Evolutionary conservation across 2,797 vertebrate genomes (phyloP).

Genomic region (Gymnopithys bicolor): DNA sequence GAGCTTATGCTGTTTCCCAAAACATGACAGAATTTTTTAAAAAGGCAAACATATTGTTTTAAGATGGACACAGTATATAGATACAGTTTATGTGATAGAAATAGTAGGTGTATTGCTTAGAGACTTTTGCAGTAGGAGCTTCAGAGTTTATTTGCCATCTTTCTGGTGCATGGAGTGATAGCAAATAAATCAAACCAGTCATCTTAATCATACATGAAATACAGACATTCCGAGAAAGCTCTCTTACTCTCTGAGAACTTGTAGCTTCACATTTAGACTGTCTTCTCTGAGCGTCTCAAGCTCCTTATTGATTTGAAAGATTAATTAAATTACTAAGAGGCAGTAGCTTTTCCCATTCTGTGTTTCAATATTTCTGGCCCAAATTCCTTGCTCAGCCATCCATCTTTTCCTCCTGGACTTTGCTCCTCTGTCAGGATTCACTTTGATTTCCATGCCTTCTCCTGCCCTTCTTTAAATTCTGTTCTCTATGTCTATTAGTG

Average conservation of each 20-base stretch:
- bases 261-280: not conserved
- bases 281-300: not conserved
- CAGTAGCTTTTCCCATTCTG: not conserved
- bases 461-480: not conserved
- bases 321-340: not conserved
- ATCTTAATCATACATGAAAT: not conserved
- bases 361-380: not conserved
- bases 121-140: not conserved
- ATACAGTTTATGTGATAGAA: not conserved
- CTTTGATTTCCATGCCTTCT: not conserved
- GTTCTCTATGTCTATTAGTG: not conserved
- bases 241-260: not conserved
- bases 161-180: not conserved
- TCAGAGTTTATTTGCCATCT: not conserved
- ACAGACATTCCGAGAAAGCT: not conserved
- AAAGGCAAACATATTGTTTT: not conserved
- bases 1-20: not conserved
- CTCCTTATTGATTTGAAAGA: not conserved
- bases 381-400: not conserved
- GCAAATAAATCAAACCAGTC: not conserved
- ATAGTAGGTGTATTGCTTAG: not conserved
- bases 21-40: not conserved
- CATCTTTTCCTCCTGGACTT: not conserved
- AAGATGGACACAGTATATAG: not conserved
- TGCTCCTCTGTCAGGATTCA: not conserved